Percentiles rank a stretch among this genome's conserved stretches.
Conservation (phyloP, 2,797 vertebrate species). For the Chrosomus eos region DNA sequence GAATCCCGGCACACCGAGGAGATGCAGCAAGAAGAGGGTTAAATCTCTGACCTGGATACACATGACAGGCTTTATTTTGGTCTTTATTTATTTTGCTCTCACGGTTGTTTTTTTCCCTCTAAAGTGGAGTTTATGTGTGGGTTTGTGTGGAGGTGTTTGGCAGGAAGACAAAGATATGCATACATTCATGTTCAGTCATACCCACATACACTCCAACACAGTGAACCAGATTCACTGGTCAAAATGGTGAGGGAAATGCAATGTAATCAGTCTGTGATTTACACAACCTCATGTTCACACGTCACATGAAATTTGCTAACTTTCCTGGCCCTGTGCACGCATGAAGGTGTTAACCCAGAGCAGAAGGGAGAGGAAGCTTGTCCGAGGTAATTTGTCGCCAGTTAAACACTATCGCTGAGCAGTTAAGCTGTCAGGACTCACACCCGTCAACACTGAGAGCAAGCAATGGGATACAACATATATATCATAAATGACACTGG, state of each 20-base stretch:
- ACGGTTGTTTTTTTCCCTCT: background rate
- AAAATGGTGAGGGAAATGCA: slow-evolving; percentile 23
- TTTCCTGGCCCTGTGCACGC: background rate
- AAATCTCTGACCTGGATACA: slow-evolving; percentile 75
- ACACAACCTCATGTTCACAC: background rate
- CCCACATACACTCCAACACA: slow-evolving; percentile 9
- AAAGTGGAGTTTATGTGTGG: slow-evolving; percentile 41
- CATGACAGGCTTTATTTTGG: slow-evolving; percentile 71
- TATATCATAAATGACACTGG: background rate
- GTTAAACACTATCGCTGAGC: slow-evolving; percentile 74
- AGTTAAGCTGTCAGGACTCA: slow-evolving; percentile 71
- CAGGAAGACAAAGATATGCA: slow-evolving; percentile 25
- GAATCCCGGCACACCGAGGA: background rate
- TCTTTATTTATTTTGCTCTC: slow-evolving; percentile 33
- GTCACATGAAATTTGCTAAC: background rate
- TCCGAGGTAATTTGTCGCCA: slow-evolving; percentile 71
- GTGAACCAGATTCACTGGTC: slow-evolving; percentile 20
- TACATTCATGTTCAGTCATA: slow-evolving; percentile 21
- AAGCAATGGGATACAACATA: background rate
- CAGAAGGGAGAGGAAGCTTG: slow-evolving; percentile 57
- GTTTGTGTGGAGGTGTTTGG: slow-evolving; percentile 45
- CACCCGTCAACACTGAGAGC: background rate
- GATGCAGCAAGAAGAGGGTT: slow-evolving; percentile 57
- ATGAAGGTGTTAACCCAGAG: slow-evolving; percentile 5
- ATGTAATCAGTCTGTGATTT: slow-evolving; percentile 27